These are phyloP conservation scores for Pyrochroa serraticornis DNA, from an alignment of 2,888 invertebrate genomes.

Conservation along the genomic window DNA sequence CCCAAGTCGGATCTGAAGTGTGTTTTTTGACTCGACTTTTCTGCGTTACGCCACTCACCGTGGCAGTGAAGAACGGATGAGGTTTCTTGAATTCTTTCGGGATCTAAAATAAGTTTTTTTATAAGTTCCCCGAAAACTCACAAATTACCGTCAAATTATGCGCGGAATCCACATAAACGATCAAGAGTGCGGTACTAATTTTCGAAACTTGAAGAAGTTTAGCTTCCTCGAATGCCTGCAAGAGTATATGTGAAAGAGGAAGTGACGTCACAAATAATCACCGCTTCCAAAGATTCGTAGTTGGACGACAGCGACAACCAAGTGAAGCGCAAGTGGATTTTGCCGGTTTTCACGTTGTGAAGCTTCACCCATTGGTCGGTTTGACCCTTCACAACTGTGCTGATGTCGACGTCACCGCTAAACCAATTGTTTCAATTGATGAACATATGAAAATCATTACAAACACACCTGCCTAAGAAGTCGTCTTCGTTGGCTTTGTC, in stretches of 20 bases:
- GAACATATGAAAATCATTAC: constrained; percentile 2
- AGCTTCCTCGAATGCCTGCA: constrained; percentile 72
- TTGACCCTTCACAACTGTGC: constrained; percentile 41
- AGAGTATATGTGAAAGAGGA: constrained; percentile 3
- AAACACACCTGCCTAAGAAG: constrained; percentile 46
- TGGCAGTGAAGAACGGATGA: constrained; percentile 79
- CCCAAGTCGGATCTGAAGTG: constrained; percentile 88
- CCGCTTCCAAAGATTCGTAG: constrained; percentile 70
- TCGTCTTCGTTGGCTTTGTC: constrained; percentile 48
- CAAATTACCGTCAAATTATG: constrained; percentile 78
- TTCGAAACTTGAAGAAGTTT: constrained; percentile 73
- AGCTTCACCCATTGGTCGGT: constrained; percentile 67
- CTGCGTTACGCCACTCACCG: constrained; percentile 74
- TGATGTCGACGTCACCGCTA: constrained; percentile 69
- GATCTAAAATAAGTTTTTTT: constrained; percentile 56
- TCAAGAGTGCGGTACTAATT: constrained; percentile 75
- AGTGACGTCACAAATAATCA: constrained; percentile 56
- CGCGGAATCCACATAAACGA: constrained; percentile 88
- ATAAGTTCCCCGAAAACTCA: constrained; percentile 3
- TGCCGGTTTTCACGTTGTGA: constrained; percentile 91
- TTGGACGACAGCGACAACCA: constrained; percentile 84
- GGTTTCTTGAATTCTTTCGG: constrained; percentile 72
- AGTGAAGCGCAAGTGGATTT: constrained; percentile 83
- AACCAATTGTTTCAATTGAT: too few species aligned
- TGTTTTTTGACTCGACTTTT: constrained; percentile 74